Conservation (phyloP, 2,888 invertebrate genomes). For the Chironomus tentans region DNA sequence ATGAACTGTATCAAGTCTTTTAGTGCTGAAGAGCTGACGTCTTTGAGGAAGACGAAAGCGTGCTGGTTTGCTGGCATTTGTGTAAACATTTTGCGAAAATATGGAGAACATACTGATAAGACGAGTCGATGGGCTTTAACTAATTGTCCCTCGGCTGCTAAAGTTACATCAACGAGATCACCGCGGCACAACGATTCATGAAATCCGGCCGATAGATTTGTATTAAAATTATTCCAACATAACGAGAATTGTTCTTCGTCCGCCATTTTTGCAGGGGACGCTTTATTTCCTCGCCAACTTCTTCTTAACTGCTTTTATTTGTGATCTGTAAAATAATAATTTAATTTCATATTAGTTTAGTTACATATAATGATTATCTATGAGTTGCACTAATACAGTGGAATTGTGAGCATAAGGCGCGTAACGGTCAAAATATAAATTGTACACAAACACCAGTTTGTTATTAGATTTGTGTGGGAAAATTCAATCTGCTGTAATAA, state of each 20-base stretch:
- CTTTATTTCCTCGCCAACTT: neutral
- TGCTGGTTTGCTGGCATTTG: slow-evolving; percentile 58
- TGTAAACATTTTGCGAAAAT: slow-evolving; percentile 62
- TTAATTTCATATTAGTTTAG: too few relatives aligned
- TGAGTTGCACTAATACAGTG: too few relatives aligned
- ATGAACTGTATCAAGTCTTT: slow-evolving; percentile 62
- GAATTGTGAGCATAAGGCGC: too few relatives aligned
- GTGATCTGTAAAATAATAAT: neutral
- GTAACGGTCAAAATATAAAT: too few relatives aligned
- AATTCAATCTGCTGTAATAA: too few relatives aligned
- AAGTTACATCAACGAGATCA: slow-evolving; percentile 59
- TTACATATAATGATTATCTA: too few relatives aligned
- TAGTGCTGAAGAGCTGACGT: slow-evolving; percentile 59
- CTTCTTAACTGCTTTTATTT: neutral
- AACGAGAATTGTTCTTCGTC: slow-evolving; percentile 64
- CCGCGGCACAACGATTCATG: slow-evolving; percentile 61
- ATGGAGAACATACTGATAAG: slow-evolving; percentile 62
- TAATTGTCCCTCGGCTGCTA: slow-evolving; percentile 61
- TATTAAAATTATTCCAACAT: slow-evolving; percentile 69
- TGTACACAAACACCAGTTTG: too few relatives aligned
- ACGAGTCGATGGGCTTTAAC: slow-evolving; percentile 64
- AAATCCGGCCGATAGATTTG: slow-evolving; percentile 61
- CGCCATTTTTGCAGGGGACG: slow-evolving; percentile 45
- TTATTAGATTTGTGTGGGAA: too few relatives aligned
- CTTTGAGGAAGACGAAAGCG: slow-evolving; percentile 61